Evolutionary conservation across 1,140 invertebrate species (phyloP), one percentile per base, ranked within the genome.

Genomic region (Phortica variegata): DNA sequence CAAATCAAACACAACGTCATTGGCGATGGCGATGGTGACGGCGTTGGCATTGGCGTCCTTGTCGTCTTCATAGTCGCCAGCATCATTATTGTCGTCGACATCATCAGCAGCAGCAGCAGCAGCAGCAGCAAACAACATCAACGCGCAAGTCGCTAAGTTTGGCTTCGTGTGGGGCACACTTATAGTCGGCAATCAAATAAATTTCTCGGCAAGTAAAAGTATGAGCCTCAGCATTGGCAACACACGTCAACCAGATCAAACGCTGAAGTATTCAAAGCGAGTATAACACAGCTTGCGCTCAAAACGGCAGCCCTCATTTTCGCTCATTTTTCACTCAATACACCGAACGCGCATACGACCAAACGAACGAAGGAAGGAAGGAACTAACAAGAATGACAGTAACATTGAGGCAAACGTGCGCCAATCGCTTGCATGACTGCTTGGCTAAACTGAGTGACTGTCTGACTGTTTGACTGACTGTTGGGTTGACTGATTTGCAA

Each of bases 151-250:
- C 60, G 63, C 62, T n/a, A n/a, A n/a, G n/a, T n/a, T n/a, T n/a
- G n/a, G n/a, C n/a, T n/a, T n/a, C n/a, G n/a, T n/a, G n/a, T n/a
- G n/a, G n/a, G n/a, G n/a, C n/a, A n/a, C n/a, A 10, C 23, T 66
- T 68, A 66, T 66, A 58, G 60, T 60, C 45, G 47, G 65, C 65
- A 68, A 68, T 68, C 65, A 68, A 68, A 68, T 68, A 68, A 68
- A 68, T 68, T 68, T 68, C 65, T 65, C 63, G 65, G 52, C 53
- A 60, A 58, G 66, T 68, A 65, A 68, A 68, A 68, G 65, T n/a
- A n/a, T n/a, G n/a, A n/a, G n/a, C n/a, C n/a, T n/a, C n/a, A n/a
- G 47, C 60, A 60, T 3, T 6, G n/a, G 23, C 40, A 29, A 26
- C 51, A 52, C 47, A 58, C 32, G 13, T 42, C n/a, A 8, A 38